Evolutionary conservation across 2,888 invertebrate genomes (phyloP), one percentile per base, ranked within the genome.

Genomic region (Apamea sordens): DNA sequence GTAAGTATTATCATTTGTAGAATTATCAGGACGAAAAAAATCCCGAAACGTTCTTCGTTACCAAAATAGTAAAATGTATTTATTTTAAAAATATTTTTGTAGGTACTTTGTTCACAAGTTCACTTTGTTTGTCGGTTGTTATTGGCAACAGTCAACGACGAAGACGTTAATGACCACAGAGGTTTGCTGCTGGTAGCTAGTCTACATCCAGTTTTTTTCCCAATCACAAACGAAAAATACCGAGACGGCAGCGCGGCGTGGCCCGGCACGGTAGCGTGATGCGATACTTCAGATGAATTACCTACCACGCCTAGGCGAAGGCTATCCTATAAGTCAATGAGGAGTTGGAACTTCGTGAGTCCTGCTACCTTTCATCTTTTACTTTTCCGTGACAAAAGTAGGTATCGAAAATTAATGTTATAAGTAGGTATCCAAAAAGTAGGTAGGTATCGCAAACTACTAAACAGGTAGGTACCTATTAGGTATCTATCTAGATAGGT

Each of bases 101-200:
- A 74, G 32, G 32, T 36, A 36, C 64, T 70, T 77, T 68, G 3
- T 56, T 79, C 85, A 84, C 79, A 84, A 79, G 36, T 36, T 47
- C 44, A 44, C 79, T 84, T 79, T 82, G 79, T 83, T 90, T 84
- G 61, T 56, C 61, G 53, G 88, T 88, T 90, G 81, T 79, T 85
- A 83, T 32, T 78, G 70, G 78, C 81, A 83, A 88, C 87, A 67
- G 53, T 76, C 71, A 73, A 68, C 36, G 21, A 61, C 21, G 32
- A 84, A 67, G 50, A 41, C n/a, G n/a, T 11, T 24, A 28, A 44
- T 36, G 56, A 50, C 21, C 36, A 13, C 24, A 56, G 7, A 47
- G 65, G 36, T 70, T 59, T 59, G 24, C 3, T 79, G 8, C 28
- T 69, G 21, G 32, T 53, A 41, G 18, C 36, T 67, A 18, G 56